Evolutionary conservation across 2,888 invertebrate genomes (phyloP).

Genomic region (Drosophila mimica): DNA sequence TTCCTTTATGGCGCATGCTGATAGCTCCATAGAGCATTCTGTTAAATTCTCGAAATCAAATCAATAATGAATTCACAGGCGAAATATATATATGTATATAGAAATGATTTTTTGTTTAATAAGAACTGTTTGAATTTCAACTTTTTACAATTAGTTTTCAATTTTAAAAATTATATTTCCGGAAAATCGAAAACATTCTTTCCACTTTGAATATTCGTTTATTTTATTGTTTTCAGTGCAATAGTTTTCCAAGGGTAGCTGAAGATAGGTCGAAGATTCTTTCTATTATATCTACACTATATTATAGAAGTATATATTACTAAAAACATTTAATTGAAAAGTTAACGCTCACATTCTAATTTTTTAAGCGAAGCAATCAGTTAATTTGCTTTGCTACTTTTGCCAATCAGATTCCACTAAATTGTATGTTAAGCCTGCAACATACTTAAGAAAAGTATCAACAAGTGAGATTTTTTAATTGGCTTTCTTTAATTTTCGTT

Average conservation of each 20-base stretch:
- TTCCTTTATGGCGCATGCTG: slow-evolving; percentile 39
- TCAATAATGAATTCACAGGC: background rate
- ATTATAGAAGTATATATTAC: background rate
- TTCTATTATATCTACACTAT: background rate
- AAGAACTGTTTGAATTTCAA: too few species aligned
- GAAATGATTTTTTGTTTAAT: background rate
- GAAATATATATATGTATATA: background rate
- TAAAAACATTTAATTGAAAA: background rate
- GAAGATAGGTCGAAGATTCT: too few species aligned
- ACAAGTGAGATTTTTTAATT: background rate
- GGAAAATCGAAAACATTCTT: background rate
- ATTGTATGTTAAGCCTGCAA: background rate
- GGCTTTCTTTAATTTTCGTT: slow-evolving; percentile 3
- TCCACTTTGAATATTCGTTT: background rate
- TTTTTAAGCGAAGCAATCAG: background rate
- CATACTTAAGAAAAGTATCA: background rate
- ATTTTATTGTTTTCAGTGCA: too few species aligned
- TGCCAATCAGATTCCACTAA: background rate
- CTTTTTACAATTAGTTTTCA: background rate
- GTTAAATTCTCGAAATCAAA: slow-evolving; percentile 5
- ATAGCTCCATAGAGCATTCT: slow-evolving; percentile 7
- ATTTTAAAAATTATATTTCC: background rate
- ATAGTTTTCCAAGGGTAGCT: too few species aligned
- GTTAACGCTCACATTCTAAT: background rate
- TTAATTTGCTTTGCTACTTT: background rate